These are phyloP conservation scores for Sardina pilchardus DNA, from an alignment of 2,113 vertebrate genomes.

Conservation along the genomic window DNA sequence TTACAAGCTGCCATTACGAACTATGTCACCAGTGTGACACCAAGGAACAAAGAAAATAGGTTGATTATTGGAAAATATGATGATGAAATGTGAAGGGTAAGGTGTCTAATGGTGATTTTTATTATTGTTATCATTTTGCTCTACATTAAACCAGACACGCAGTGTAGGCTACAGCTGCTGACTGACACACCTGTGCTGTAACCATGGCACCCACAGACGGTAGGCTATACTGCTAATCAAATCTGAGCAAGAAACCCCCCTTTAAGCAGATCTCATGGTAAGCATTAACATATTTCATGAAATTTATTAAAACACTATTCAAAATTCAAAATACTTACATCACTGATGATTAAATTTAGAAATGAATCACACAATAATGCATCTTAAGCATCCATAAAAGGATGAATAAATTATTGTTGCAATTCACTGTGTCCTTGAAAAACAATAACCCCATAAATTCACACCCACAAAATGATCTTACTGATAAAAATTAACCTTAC, in stretches of 20 bases:
- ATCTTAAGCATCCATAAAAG: not conserved
- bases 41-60: not conserved
- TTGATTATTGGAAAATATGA: not conserved
- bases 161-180: not conserved
- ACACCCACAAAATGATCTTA: not conserved
- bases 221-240: not conserved
- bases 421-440: not conserved
- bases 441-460: not conserved
- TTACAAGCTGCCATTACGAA: constrained; percentile 9
- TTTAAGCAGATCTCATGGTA: not conserved
- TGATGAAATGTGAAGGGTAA: not conserved
- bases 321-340: not conserved
- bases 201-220: not conserved
- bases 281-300: not conserved
- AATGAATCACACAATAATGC: not conserved
- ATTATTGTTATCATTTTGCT: not conserved
- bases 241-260: not conserved
- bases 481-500: not conserved
- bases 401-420: not conserved
- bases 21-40: not conserved
- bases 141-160: not conserved
- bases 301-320: not conserved
- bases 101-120: not conserved
- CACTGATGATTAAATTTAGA: not conserved
- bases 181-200: not conserved